Conservation (phyloP, 2,888 invertebrate species). For the Busseola fusca region DNA sequence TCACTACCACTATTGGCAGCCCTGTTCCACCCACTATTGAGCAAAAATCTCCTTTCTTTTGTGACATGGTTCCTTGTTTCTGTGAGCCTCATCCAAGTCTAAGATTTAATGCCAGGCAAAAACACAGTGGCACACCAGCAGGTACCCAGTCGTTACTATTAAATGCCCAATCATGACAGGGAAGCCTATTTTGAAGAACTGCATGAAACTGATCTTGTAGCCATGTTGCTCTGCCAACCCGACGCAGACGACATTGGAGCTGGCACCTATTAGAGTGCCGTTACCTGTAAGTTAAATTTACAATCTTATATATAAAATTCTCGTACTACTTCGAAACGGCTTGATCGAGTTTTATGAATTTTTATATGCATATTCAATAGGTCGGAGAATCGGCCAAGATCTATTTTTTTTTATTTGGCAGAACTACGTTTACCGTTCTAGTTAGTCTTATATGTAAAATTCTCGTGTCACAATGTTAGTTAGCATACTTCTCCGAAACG, state of each 20-base stretch:
- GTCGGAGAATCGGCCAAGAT: too few species aligned
- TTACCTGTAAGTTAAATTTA: slow-evolving; percentile 90
- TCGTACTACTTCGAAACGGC: too few species aligned
- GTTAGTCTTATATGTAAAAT: too few species aligned
- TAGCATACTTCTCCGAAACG: too few species aligned
- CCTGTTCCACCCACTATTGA: not conserved
- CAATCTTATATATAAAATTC: too few species aligned
- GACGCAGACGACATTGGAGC: slow-evolving; percentile 97
- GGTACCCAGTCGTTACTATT: slow-evolving; percentile 19
- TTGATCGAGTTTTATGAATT: too few species aligned
- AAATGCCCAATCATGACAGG: slow-evolving; percentile 93
- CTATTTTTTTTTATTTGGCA: too few species aligned
- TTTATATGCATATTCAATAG: too few species aligned
- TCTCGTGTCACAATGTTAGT: too few species aligned
- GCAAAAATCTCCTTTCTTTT: not conserved
- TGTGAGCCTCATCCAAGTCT: not conserved
- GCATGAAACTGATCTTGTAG: slow-evolving; percentile 95
- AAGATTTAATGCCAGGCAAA: slow-evolving; percentile 28
- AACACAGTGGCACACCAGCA: slow-evolving; percentile 28
- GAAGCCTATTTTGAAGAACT: slow-evolving; percentile 96
- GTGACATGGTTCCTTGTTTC: not conserved
- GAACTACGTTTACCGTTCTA: too few species aligned
- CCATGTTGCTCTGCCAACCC: slow-evolving; percentile 98
- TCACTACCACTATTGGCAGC: not conserved
- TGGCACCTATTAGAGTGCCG: slow-evolving; percentile 96